Base-by-base conservation (phyloP, 2,888 invertebrate species). In the Cantharis rustica region DNA sequence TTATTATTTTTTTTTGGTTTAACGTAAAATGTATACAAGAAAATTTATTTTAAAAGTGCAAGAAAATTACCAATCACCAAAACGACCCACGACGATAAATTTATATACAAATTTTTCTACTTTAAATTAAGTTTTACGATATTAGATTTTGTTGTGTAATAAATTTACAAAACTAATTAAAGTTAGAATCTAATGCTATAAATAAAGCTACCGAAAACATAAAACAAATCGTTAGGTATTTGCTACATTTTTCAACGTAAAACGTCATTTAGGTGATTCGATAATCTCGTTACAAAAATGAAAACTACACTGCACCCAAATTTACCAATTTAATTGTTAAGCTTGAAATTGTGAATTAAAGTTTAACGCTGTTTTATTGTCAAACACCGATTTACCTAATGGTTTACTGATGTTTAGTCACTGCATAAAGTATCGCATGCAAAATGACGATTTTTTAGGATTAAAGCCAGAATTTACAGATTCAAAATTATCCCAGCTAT, bases 1-100 rank as follows among this genome's bases (percentile, higher is more conserved):
- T 76, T 76, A 70, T 76, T 76, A 73, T 70, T 70, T 66, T 63
- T 20, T 63, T 63, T 66, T 66, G n/a, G 47, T 47, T 47, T 47
- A 47, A 47, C 47, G n/a, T 47, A 47, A 47, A 47, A 13, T n/a
- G 47, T 47, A 47, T 47, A 47, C 47, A 47, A 47, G 47, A 47
- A 47, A 47, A 47, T 47, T 47, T 47, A 47, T 47, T n/a, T 47
- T 47, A 47, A 47, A 47, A 47, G n/a, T 47, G 47, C 47, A 47
- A 47, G 47, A 47, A 47, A 47, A 47, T 47, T 47, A 47, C 47
- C 47, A 47, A 47, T 47, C 47, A n/a, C 47, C 47, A 47, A 47
- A 47, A 47, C 7, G 47, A 47, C 47, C 47, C 11, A 31, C 13
- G n/a, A 47, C 47, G 47, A 47, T 47, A 47, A 47, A 47, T 47